phyloP scores from a whole-genome alignment of 1,140 invertebrate species.

The Berghia stephanieae region DNA sequence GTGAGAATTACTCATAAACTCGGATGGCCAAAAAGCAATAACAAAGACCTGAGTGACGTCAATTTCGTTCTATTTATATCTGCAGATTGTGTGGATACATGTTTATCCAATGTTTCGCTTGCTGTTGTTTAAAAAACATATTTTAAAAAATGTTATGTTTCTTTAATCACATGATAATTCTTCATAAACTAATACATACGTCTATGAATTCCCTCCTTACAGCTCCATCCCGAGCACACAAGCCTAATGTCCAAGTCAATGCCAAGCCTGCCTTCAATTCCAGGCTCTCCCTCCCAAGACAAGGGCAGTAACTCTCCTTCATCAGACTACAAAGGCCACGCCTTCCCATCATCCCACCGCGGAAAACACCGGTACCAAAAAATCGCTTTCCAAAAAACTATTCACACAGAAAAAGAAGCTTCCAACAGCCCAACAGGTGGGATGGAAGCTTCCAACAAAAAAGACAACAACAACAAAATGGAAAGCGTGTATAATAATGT shows the following conservation, averaged over 20 bases:
- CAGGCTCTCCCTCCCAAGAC: conserved; percentile 26
- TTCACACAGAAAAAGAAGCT: conserved; percentile 35
- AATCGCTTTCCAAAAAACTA: conserved; percentile 41
- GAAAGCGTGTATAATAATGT: neutral
- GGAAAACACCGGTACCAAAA: conserved; percentile 44
- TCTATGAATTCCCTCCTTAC: neutral
- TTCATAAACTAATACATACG: neutral
- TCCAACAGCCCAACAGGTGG: neutral
- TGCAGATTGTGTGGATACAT: too few species aligned
- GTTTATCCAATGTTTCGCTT: too few species aligned
- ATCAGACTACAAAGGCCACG: neutral
- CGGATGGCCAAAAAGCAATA: too few species aligned
- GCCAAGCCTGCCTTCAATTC: conserved; percentile 40
- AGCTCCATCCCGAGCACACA: conserved; percentile 32
- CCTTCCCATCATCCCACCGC: conserved; percentile 4
- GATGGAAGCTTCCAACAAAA: too few species aligned
- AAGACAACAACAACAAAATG: neutral
- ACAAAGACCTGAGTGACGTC: too few species aligned
- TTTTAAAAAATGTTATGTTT: neutral
- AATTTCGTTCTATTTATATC: too few species aligned
- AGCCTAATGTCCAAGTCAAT: conserved; percentile 38
- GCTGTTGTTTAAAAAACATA: neutral
- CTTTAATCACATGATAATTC: neutral
- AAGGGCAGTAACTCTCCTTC: conserved; percentile 22
- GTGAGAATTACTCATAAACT: too few species aligned